A percentile compares a stretch with the other conserved stretches of the same genome.
Conservation (phyloP, 37 sponge, comb jelly and placozoan genomes). For the Ianthella basta region DNA sequence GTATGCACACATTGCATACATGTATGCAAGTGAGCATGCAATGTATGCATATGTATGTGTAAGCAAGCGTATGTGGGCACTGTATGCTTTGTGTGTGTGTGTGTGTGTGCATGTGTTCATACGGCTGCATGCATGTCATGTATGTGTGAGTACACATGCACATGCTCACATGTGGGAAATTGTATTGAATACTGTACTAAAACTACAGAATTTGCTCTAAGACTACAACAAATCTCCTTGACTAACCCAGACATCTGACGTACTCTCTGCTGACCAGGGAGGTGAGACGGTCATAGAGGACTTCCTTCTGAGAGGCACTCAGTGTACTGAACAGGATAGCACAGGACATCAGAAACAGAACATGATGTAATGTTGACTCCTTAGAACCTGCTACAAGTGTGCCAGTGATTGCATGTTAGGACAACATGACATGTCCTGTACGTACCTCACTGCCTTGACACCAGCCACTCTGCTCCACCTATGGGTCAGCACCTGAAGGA, state of each 20-base stretch:
- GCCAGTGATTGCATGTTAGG: too few species aligned
- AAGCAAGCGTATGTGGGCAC: neutral
- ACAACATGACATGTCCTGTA: too few species aligned
- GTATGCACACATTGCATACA: conserved; percentile 19
- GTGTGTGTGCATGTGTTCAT: too few species aligned
- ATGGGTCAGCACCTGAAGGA: conserved; percentile 2
- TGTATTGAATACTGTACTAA: neutral
- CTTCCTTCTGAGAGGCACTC: neutral
- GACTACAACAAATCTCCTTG: neutral
- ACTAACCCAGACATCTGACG: conserved; percentile 3
- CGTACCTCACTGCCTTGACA: neutral
- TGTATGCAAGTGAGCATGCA: conserved; percentile 1
- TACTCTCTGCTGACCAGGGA: neutral
- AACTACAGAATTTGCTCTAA: neutral
- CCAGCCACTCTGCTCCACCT: neutral
- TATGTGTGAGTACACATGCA: too few species aligned
- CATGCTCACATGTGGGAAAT: neutral
- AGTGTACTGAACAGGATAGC: neutral
- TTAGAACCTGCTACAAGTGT: too few species aligned
- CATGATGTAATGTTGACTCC: too few species aligned
- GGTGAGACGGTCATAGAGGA: neutral
- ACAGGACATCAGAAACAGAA: too few species aligned
- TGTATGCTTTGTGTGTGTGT: neutral
- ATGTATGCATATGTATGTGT: neutral
- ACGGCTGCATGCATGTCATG: too few species aligned